These are phyloP conservation scores for Bos indicus DNA, from an alignment of 2,113 vertebrate genomes.

Conservation along the genomic window DNA sequence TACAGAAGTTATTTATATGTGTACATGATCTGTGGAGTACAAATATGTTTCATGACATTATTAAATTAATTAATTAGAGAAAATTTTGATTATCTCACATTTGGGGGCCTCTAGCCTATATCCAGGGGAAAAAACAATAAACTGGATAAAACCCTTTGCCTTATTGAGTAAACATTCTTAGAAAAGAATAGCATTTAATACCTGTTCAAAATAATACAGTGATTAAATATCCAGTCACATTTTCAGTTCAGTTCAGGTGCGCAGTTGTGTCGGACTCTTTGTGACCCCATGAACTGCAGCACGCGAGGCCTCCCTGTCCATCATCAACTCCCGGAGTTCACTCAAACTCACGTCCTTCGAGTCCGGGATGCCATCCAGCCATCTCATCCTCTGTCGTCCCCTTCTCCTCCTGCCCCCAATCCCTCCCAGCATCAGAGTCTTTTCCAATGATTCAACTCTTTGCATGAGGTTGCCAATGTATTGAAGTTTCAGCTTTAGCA, in stretches of 20 bases:
- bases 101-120: background rate
- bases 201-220: background rate
- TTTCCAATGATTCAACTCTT: no score
- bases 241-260: background rate
- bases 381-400: no score
- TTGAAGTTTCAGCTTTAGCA: no score
- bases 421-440: no score
- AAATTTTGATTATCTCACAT: background rate
- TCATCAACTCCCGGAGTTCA: no score
- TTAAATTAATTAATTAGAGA: background rate
- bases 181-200: background rate
- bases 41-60: background rate
- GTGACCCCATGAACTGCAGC: no score
- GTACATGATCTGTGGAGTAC: background rate
- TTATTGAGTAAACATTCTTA: background rate
- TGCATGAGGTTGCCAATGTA: no score
- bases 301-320: no score
- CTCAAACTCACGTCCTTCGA: rapidly evolving
- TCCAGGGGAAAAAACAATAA: background rate
- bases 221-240: background rate
- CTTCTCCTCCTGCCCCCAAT: no score
- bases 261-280: no score
- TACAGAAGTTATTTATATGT: background rate
- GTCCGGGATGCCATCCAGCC: no score
- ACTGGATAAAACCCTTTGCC: background rate